Conservation (phyloP, 2,113 vertebrate genomes). For the Poecilia latipinna region DNA sequence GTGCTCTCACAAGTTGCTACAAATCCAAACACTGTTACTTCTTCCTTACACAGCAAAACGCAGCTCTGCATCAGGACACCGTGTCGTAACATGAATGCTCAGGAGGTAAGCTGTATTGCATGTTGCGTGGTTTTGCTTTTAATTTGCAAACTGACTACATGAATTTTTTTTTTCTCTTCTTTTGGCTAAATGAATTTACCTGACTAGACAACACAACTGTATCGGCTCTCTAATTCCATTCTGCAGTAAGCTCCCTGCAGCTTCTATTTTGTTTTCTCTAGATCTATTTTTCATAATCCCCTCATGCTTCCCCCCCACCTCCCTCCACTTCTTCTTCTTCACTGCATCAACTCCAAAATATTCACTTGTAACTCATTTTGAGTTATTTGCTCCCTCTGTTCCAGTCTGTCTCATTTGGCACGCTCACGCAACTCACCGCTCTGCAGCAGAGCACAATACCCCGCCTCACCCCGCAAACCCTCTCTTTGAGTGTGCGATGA, state of each 20-base stretch:
- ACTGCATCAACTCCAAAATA: slow-evolving; percentile 15
- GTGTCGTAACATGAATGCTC: too few relatives aligned
- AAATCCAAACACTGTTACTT: too few relatives aligned
- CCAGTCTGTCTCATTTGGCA: slow-evolving; percentile 28
- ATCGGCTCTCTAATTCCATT: neutral
- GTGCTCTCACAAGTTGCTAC: too few relatives aligned
- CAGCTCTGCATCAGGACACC: too few relatives aligned
- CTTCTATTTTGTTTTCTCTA: slow-evolving; percentile 1
- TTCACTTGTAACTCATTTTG: slow-evolving; percentile 24
- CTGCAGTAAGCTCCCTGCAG: neutral
- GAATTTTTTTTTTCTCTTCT: neutral
- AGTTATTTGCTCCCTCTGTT: slow-evolving; percentile 40
- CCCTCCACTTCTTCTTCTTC: neutral
- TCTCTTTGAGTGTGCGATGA: slow-evolving; percentile 46
- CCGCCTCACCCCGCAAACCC: neutral
- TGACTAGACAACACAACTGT: neutral
- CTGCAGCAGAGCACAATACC: slow-evolving; percentile 31
- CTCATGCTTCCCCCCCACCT: neutral
- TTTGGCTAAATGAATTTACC: neutral
- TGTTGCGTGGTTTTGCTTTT: neutral
- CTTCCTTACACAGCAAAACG: too few relatives aligned
- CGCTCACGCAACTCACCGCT: slow-evolving; percentile 41
- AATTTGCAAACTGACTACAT: neutral
- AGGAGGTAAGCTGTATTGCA: neutral
- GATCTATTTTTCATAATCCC: slow-evolving; percentile 2